Conservation (phyloP, 2,113 vertebrate species). For the Etheostoma cragini region DNA sequence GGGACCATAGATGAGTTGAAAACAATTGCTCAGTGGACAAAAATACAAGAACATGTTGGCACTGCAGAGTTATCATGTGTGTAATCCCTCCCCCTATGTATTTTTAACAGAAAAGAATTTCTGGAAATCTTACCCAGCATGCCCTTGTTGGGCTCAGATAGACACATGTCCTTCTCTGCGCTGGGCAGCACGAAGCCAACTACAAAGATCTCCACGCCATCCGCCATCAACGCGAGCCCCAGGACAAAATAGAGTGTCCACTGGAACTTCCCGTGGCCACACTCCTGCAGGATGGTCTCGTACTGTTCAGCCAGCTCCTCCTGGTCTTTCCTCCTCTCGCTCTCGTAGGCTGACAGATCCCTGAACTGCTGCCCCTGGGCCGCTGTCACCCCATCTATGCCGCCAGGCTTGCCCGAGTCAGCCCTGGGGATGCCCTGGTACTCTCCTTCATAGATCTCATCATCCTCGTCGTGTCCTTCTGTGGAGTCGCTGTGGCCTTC, state of each 20-base stretch:
- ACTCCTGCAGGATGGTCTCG: constrained; percentile 95
- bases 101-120: neutral
- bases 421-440: constrained; percentile 96
- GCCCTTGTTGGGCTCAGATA: constrained; percentile 98
- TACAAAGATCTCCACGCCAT: constrained; percentile 96
- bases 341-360: constrained; percentile 84
- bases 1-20: neutral
- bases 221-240: constrained; percentile 96
- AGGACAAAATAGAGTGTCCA: constrained; percentile 98
- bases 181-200: constrained; percentile 97
- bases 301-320: constrained; percentile 97
- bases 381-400: constrained; percentile 64
- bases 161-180: constrained; percentile 98
- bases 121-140: constrained; percentile 91
- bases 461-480: constrained; percentile 96
- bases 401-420: constrained; percentile 86
- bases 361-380: constrained; percentile 83
- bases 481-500: constrained; percentile 96
- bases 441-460: constrained; percentile 97
- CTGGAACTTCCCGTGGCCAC: constrained; percentile 96
- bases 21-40: neutral
- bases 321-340: constrained; percentile 88
- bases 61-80: neutral
- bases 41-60: neutral
- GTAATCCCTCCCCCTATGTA: neutral